Base-by-base conservation (phyloP, 2,797 vertebrate genomes). In the Decapterus maruadsi region DNA sequence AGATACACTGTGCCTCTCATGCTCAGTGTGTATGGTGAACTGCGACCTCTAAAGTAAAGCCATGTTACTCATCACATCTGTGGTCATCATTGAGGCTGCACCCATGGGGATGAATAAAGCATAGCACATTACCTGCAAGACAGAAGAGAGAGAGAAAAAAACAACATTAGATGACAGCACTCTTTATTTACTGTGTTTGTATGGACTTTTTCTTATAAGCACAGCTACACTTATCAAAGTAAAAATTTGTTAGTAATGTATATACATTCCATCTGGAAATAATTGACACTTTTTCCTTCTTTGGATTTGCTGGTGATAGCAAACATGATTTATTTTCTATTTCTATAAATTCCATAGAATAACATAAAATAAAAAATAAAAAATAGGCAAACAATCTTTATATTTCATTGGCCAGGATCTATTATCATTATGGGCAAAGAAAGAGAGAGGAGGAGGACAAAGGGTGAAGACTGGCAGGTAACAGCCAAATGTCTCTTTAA, bases 71-170 rank as follows among this genome's bases (percentile, higher is more conserved):
- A 89, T 89, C 90, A 71, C 73, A 74, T 71, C 36, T 54, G 64
- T 45, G 29, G 79, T 72, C 66, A 67, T 86, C 89, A 43, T 6
- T 69, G 66, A 72, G 20, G 74, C 51, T 63, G 76, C 59, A 61
- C 38, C 78, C 62, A 56, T 17, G 64, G 65, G 64, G 84, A 77
- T 48, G 78, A 78, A 85, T 66, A 74, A 73, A 78, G 84, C 43
- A 57, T 64, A 82, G 61, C 64, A 77, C 54, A 64, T 94, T 95
- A 95, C 95, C 95, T 95, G 92, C 42, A 91, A 93, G 55, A 90
- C 58, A 93, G 17, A 86, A 43, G 19, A 86, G 38, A 87, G 58
- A 34, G 31, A 34, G 3, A 26, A 78, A 72, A 77, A 78, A 10
- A 81, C 20, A 72, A 20, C 20, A 36, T 92, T 68, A 89, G 83